A percentile compares a stretch with the other conserved stretches of the same genome.
These are phyloP conservation scores for Limnephilus auricula DNA, from an alignment of 2,888 invertebrate genomes.

Conservation along the genomic window DNA sequence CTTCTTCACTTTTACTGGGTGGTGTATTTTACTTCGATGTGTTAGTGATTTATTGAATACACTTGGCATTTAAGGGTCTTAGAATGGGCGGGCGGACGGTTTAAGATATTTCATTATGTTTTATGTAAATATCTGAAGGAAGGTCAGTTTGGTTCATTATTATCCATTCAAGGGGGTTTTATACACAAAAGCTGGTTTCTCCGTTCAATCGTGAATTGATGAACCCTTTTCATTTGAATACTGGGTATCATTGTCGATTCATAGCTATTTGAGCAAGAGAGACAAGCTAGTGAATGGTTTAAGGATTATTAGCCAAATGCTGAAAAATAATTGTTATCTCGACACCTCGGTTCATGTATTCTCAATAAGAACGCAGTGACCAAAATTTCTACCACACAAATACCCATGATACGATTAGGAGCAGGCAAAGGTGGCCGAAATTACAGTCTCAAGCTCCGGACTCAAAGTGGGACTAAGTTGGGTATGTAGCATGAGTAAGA, in stretches of 20 bases:
- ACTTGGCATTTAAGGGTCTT: conserved; percentile 2
- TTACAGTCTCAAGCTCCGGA: too few species aligned
- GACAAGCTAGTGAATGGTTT: background rate
- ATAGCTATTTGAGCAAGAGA: background rate
- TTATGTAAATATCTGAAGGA: conserved; percentile 20
- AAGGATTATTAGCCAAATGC: background rate
- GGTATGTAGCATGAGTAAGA: background rate
- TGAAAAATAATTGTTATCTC: background rate
- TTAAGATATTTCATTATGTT: conserved; percentile 40
- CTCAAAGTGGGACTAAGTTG: too few species aligned
- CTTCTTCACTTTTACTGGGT: background rate
- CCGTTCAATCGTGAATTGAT: background rate
- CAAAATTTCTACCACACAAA: background rate
- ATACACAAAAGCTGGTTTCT: background rate
- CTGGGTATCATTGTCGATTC: background rate
- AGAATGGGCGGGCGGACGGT: conserved; percentile 4
- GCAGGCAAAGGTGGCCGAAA: too few species aligned
- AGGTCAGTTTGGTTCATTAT: conserved; percentile 44
- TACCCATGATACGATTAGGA: background rate
- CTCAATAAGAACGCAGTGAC: background rate
- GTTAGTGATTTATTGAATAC: background rate
- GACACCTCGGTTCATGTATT: background rate
- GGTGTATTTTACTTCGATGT: background rate
- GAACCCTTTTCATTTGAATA: background rate
- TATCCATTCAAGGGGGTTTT: conserved; percentile 24